Evolutionary conservation across 1,140 invertebrate genomes (phyloP).

Genomic region (Drosophila dunni): DNA sequence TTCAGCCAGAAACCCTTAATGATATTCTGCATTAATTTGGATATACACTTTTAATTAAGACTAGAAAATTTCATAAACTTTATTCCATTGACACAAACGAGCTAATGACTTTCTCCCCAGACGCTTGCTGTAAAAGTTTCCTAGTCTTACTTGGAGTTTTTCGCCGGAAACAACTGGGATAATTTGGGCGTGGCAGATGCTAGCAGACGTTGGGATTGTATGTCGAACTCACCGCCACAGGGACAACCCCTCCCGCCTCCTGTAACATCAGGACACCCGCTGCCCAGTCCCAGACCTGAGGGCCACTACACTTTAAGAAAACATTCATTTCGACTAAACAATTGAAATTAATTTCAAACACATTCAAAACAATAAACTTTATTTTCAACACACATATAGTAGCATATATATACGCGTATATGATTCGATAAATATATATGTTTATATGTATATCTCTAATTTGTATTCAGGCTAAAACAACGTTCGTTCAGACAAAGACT

Average conservation of each 20-base stretch:
- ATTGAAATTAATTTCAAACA: constrained; percentile 35
- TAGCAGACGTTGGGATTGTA: constrained; percentile 91
- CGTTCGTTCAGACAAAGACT: constrained; percentile 35
- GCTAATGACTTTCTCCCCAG: background rate
- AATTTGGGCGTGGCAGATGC: constrained; percentile 89
- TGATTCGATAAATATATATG: constrained; percentile 55
- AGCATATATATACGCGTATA: constrained; percentile 30
- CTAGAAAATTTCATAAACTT: background rate
- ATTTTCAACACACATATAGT: constrained; percentile 58
- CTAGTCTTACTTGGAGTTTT: constrained; percentile 3
- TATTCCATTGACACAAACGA: background rate
- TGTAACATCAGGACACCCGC: constrained; percentile 93
- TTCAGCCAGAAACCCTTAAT: background rate
- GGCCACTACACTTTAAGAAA: constrained; percentile 80
- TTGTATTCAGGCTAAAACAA: constrained; percentile 31
- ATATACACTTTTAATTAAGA: background rate
- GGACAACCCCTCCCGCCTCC: constrained; percentile 96
- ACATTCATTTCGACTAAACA: constrained; percentile 3
- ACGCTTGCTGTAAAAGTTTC: background rate
- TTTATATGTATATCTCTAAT: constrained; percentile 9
- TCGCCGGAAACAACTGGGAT: constrained; percentile 48
- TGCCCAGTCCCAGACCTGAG: constrained; percentile 95
- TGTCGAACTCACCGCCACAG: constrained; percentile 91
- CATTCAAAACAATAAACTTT: constrained; percentile 77
- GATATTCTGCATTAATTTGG: constrained; percentile 17